Base-by-base conservation (phyloP, 2,888 invertebrate genomes). In the Sisyra nigra region DNA sequence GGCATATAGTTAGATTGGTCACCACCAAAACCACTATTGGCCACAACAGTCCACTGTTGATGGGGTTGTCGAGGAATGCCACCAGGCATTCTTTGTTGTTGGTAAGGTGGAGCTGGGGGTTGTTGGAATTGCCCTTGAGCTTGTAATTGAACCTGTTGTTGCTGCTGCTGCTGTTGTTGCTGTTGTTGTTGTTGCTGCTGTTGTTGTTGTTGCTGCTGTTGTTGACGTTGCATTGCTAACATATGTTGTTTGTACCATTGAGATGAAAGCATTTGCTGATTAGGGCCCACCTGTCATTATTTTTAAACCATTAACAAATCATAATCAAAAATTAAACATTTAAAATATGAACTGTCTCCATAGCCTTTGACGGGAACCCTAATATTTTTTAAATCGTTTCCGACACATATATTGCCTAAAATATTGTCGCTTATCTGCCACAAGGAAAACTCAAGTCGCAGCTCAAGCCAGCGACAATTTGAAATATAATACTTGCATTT, bases 1-100 rank as follows among this genome's bases (percentile, higher is more conserved):
- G 77, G 80, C 62, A 74, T 76, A 52, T 74, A 61, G 51, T 72
- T 62, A 47, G 61, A 61, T 44, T 61, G 61, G 45, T 62, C 61
- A 18, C 62, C 62, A 14, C 55, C 52, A 47, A 62, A 62, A 10
- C 59, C 55, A 46, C 59, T 61, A 45, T 59, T 60, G 48, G 60
- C 61, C 17, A 58, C 44, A 10, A 36, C 58, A 55, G 63, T 58
- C 45, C 31, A 41, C 9, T 31, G 31, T 13, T 13, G 19, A n/a
- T 31, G 41, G 2, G 59, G 60, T 48, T 61, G 62, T 42, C 62
- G 51, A 18, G 24, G 43, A 13, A 37, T 38, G 43, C 71, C 69
- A 1, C 67, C 63, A 3, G 67, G 66, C 47, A 66, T 62, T 51
- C 72, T 59, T 53, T 71, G 71, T 49, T 68, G 67, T 37, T 68